Evolutionary conservation across 2,888 invertebrate species (phyloP).

Genomic region (Drosophila longiperda): DNA sequence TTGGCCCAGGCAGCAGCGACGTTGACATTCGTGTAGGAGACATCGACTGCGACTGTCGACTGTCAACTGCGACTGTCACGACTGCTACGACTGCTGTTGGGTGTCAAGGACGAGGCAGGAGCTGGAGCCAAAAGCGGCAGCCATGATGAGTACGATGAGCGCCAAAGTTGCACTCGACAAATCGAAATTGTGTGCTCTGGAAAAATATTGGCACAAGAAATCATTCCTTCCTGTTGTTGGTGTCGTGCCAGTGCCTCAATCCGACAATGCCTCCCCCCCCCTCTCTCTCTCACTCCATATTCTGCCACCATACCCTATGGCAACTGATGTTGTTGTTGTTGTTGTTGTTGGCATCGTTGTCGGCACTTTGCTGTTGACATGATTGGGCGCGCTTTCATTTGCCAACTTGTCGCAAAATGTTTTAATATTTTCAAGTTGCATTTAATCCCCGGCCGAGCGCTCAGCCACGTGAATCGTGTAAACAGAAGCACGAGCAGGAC

Average conservation of each 20-base stretch:
- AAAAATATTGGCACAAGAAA: slow-evolving; percentile 85
- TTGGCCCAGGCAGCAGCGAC: slow-evolving; percentile 45
- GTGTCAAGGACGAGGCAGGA: slow-evolving; percentile 73
- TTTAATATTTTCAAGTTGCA: slow-evolving; percentile 81
- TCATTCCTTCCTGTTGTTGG: slow-evolving; percentile 84
- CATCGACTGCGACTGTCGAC: slow-evolving; percentile 37
- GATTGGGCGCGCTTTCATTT: slow-evolving; percentile 79
- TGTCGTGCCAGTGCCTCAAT: slow-evolving; percentile 54
- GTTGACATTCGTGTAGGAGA: slow-evolving; percentile 77
- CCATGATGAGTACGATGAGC: slow-evolving; percentile 81
- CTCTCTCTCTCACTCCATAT: neutral
- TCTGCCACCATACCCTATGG: neutral
- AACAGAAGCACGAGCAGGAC: slow-evolving; percentile 71
- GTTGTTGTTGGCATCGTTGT: slow-evolving; percentile 47
- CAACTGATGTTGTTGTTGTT: slow-evolving; percentile 21
- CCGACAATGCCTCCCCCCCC: neutral
- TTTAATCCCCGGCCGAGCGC: slow-evolving; percentile 69
- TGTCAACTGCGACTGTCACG: slow-evolving; percentile 15
- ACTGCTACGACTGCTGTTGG: slow-evolving; percentile 45
- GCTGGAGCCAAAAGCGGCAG: slow-evolving; percentile 67
- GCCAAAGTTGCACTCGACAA: slow-evolving; percentile 83
- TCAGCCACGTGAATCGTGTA: slow-evolving; percentile 74
- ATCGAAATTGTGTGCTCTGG: slow-evolving; percentile 85
- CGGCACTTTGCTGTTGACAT: slow-evolving; percentile 76
- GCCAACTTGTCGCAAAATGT: slow-evolving; percentile 81